Evolutionary conservation across 2,113 vertebrate genomes (phyloP).

Genomic region (Seriola quinqueradiata): DNA sequence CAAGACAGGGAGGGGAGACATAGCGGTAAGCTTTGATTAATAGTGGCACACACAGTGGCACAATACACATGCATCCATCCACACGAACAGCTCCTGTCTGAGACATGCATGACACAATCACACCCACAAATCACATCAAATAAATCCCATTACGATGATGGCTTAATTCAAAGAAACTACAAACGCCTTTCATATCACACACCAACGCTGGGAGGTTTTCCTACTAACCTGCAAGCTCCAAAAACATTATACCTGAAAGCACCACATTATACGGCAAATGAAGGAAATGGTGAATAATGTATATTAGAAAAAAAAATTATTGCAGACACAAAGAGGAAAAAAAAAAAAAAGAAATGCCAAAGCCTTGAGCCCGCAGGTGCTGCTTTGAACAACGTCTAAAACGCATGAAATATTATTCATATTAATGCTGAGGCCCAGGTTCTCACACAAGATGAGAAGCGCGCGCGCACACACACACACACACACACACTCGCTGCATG

Average conservation of each 20-base stretch:
- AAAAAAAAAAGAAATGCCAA: constrained; percentile 34
- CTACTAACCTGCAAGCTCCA: constrained; percentile 6
- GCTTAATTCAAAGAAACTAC: constrained; percentile 31
- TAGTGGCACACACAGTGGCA: neutral
- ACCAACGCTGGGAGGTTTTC: neutral
- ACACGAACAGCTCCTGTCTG: neutral
- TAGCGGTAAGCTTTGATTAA: constrained; percentile 64
- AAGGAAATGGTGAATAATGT: constrained; percentile 53
- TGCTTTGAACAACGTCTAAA: constrained; percentile 74
- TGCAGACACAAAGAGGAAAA: constrained; percentile 30
- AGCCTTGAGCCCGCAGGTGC: constrained; percentile 47
- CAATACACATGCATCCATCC: constrained; percentile 9
- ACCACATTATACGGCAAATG: constrained; percentile 33
- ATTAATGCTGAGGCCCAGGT: constrained; percentile 56
- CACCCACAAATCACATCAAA: constrained; percentile 18
- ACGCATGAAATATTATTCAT: constrained; percentile 63
- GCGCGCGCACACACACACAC: neutral
- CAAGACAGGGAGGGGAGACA: constrained; percentile 60
- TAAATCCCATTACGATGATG: constrained; percentile 21
- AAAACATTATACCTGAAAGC: constrained; percentile 58
- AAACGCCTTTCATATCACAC: constrained; percentile 11
- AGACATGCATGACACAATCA: constrained; percentile 11
- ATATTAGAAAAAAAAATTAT: constrained; percentile 35
- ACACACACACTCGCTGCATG: neutral
- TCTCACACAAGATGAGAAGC: constrained; percentile 38